A percentile compares a stretch with the other conserved stretches of the same genome.
phyloP scores from a whole-genome alignment of 2,888 invertebrate genomes.

The Ophioninae sp. region DNA sequence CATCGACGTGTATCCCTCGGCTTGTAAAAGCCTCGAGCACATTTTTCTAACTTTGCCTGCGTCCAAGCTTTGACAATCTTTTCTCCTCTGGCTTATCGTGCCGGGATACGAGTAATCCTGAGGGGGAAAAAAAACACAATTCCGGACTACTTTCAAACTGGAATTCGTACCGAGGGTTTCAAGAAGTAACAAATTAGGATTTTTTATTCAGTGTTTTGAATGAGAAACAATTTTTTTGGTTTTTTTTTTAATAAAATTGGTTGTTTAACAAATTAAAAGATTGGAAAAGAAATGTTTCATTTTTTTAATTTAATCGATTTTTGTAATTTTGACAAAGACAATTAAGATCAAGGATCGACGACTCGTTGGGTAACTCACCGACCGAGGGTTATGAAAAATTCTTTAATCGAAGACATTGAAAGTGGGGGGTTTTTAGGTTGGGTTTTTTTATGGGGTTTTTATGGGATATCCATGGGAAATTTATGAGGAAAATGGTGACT shows the following conservation, averaged over 20 bases:
- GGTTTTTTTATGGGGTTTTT: not conserved
- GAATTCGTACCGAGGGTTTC: not conserved
- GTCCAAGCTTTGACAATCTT: constrained; percentile 35
- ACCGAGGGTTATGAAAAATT: not conserved
- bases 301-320: no score
- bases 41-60: constrained; percentile 35
- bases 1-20: constrained; percentile 3
- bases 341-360: no score
- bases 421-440: not conserved
- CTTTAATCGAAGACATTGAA: not conserved
- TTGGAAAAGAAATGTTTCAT: no score
- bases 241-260: no score
- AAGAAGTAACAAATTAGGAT: not conserved
- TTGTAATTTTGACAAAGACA: no score
- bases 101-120: not conserved
- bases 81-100: constrained; percentile 5
- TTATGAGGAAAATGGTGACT: not conserved
- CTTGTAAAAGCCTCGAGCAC: constrained; percentile 30
- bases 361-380: not conserved
- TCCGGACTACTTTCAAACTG: not conserved
- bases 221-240: no score
- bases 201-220: not conserved
- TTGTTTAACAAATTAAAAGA: no score
- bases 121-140: not conserved
- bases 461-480: not conserved